Evolutionary conservation across 2,888 invertebrate genomes (phyloP), one percentile per base, ranked within the genome.

Genomic region (Andrena dorsata): DNA sequence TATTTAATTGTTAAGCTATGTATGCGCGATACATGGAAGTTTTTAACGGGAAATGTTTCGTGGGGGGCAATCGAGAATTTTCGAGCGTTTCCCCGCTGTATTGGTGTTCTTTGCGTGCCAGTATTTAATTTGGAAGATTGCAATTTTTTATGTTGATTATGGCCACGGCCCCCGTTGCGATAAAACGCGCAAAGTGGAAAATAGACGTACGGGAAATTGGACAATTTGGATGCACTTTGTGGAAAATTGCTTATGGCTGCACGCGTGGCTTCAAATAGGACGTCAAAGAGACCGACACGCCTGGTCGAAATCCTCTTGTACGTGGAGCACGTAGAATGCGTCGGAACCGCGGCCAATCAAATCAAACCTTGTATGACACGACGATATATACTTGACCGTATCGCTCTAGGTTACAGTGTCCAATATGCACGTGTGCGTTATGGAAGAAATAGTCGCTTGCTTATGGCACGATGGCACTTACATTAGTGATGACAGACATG

Each of bases 281-380:
- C 47, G 73, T 82, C 81, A 74, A 83, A 83, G 74, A 74, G 77
- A 65, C 58, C 74, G 73, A 71, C 56, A 56, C 58, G 66, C 77
- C 60, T 66, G 63, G 58, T 71, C 63, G 75, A 60, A 77, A 69
- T 51, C 66, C 63, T 41, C 77, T 83, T 72, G 68, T 72, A 51
- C 30, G 51, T 78, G 20, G 53, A 73, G 56, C 56, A 75, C 56
- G 63, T 75, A 82, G 75, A 78, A 82, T 63, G 61, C 49, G 51
- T 53, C 41, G 28, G 73, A 69, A 66, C 75, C 72, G 35, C 72
- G 28, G 30, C 41, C 75, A 80, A 83, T 76, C 73, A 72, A 82
- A 82, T 82, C 81, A 81, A 77, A 77, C 51, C 72, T 69, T 68
- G 64, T 53, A 69, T 60, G 80, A 69, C 72, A 81, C 8, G 72